Base-by-base conservation (phyloP, 2,888 invertebrate genomes). In the Coronaproctus castanopsis region DNA sequence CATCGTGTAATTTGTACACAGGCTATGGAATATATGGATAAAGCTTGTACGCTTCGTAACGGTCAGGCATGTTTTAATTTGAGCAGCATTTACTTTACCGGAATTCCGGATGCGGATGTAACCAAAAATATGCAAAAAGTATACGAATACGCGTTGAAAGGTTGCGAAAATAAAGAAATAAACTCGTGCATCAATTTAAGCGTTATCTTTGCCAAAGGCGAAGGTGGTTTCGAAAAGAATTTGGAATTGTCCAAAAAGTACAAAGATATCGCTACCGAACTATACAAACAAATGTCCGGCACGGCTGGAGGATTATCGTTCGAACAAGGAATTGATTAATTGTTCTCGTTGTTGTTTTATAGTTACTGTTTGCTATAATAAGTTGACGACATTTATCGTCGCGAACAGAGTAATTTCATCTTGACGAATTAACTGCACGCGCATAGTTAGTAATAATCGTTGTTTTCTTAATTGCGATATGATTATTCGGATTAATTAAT, bases 141-240 rank as follows among this genome's bases (percentile, higher is more conserved):
- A 0, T 87, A 88, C 70, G 74, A 80, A 49, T 85, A 80, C 67
- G 83, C 88, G 0, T 72, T 78, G 60, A 83, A 81, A 70, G 87
- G 85, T 0, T 97, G 96, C 70, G 85, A 90, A 63, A 72, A 83
- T 21, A 62, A 65, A 22, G 85, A 91, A 69, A 80, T 89, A 70
- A 85, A 83, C 68, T 87, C 88, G 0, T 97, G 97, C 74, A 84
- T 85, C 0, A 95, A 95, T 74, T 75, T 93, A 1, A 84, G 90
- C 68, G 80, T 85, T 71, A 90, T 91, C 86, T 87, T 87, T 70
- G 77, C 77, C 36, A 80, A 80, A 69, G 91, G 91, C 18, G 87
- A 92, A 63, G 92, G 92, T 1, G 92, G 92, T 1, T 83, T 82
- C 0, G 80, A 80, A 57, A 81, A 85, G 69, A 81, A 85, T 71